Base-by-base conservation (phyloP, 2,888 invertebrate genomes). In the Cryptus viduatorius region DNA sequence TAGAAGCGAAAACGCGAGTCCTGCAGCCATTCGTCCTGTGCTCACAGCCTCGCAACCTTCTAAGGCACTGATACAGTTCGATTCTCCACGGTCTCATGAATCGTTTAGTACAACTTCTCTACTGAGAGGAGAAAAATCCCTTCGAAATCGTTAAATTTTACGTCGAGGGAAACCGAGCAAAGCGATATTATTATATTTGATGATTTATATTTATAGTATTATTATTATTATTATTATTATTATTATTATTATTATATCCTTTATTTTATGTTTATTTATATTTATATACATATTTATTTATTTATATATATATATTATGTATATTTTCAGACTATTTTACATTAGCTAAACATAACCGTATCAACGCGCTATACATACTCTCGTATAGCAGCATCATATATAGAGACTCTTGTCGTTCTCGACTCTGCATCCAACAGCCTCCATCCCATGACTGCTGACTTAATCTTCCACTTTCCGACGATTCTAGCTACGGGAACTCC, bases 361-460 rank as follows among this genome's bases (percentile, higher is more conserved):
- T 31, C 14, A 14, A 14, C 61, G 14, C 8, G 37, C 37, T 12
- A 75, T 64, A 64, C 46, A 72, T 72, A 48, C 16, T n/a, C 46
- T 61, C 37, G 42, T 73, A 24, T 53, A 68, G 50, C 48, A 42
- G 69, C 68, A 24, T 16, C 19, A 59, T 71, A 50, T 73, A 73
- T 10, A 24, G 8, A 73, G 46, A 50, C 31, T 59, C 64, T 37
- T 56, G 64, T 3, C 56, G 44, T 50, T 56, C 10, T 14, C 29
- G 50, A 24, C 50, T 75, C n/a, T 29, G 56, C 16, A 46, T 79
- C 71, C 75, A 56, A 56, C 42, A 64, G 56, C 46, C 59, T 37
- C 31, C 59, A 37, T 53, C 50, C 48, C 59, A 61, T 68, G 71
- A 79, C 83, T 79, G 75, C 72, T 75, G 75, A 84, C 87, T 85